A percentile compares a stretch with the other conserved stretches of the same genome.
These are phyloP conservation scores for Sebastes schlegelii DNA, from an alignment of 2,113 vertebrate genomes.

Conservation along the genomic window DNA sequence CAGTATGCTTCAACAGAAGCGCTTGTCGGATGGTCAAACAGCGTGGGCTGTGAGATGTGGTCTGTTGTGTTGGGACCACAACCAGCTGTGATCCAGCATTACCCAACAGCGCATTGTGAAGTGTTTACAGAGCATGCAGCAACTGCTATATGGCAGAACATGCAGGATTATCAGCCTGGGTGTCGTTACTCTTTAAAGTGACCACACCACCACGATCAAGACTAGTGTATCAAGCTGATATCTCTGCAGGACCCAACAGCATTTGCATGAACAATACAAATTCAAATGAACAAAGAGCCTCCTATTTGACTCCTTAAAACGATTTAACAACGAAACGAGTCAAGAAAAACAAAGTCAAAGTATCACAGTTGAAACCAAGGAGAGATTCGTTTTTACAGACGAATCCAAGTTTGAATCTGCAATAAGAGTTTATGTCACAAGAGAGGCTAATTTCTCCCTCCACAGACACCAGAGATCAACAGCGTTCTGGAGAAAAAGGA, in stretches of 20 bases:
- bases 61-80: constrained; percentile 1
- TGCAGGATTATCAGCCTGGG: background rate
- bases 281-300: constrained; percentile 1
- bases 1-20: background rate
- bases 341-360: background rate
- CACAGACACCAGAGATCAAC: background rate
- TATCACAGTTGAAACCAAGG: background rate
- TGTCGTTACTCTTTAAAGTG: background rate
- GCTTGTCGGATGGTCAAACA: background rate
- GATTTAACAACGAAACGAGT: background rate
- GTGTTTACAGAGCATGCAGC: constrained; percentile 20
- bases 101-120: background rate
- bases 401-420: background rate
- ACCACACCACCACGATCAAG: background rate
- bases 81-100: background rate
- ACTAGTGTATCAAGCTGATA: constrained; percentile 2
- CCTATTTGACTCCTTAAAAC: background rate
- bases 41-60: constrained; percentile 8
- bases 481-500: background rate
- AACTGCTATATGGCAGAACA: constrained; percentile 11
- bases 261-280: constrained; percentile 18
- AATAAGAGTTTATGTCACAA: background rate
- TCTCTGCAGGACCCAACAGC: constrained; percentile 19
- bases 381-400: background rate
- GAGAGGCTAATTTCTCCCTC: background rate